These are phyloP conservation scores for Ryuthela nishihirai DNA, from an alignment of 2,888 invertebrate species.

Conservation along the genomic window DNA sequence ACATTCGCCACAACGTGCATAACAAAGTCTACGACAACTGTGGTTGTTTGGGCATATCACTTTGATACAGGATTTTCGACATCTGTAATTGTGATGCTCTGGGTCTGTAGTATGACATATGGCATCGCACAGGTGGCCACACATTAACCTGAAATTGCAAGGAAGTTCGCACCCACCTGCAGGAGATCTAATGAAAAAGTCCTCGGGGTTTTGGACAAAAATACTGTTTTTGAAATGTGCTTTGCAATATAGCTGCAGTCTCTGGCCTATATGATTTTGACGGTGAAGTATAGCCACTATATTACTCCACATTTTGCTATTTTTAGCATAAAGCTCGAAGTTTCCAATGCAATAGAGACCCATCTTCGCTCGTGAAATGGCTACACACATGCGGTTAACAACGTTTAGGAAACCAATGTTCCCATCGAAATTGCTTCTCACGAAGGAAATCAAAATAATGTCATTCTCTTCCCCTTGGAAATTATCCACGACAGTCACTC, in stretches of 20 bases:
- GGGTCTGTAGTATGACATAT: slow-evolving; percentile 40
- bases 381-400: slow-evolving; percentile 46
- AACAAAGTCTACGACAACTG: slow-evolving; percentile 22
- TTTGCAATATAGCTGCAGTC: slow-evolving; percentile 29
- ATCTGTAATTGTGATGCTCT: slow-evolving; percentile 10
- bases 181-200: slow-evolving; percentile 19
- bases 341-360: slow-evolving; percentile 42
- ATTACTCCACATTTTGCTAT: slow-evolving; percentile 29
- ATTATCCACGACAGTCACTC: slow-evolving; percentile 43
- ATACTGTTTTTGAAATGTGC: slow-evolving; percentile 21
- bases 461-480: slow-evolving; percentile 47
- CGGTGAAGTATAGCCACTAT: slow-evolving; percentile 12
- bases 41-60: slow-evolving; percentile 6
- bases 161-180: slow-evolving; percentile 46
- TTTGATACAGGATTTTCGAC: slow-evolving; percentile 19
- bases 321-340: slow-evolving; percentile 19
- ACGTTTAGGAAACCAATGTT: slow-evolving; percentile 47
- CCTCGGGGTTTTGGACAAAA: slow-evolving; percentile 12
- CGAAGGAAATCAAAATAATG: slow-evolving; percentile 45
- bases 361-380: slow-evolving; percentile 40
- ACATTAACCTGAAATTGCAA: slow-evolving; percentile 47
- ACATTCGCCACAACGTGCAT: slow-evolving; percentile 23
- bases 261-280: slow-evolving; percentile 20
- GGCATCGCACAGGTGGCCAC: slow-evolving; percentile 50
- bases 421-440: slow-evolving; percentile 43